These are phyloP conservation scores for Phragmatobia fuliginosa DNA, from an alignment of 2,888 invertebrate genomes.

Conservation along the genomic window DNA sequence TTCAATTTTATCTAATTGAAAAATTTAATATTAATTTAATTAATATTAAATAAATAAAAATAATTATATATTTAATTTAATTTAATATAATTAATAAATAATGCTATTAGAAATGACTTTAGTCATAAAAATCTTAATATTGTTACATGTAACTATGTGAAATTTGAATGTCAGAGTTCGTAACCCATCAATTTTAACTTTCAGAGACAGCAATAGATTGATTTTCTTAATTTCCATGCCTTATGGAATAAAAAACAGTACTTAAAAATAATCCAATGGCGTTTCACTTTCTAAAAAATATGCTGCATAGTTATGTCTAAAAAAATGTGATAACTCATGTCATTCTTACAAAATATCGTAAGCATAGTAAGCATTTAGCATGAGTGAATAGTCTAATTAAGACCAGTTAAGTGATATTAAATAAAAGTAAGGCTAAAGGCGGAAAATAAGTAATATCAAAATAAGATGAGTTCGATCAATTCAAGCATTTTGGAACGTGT, in stretches of 20 bases:
- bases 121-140: background rate
- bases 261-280: no score
- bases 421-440: no score
- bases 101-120: background rate
- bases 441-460: no score
- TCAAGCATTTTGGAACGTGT: background rate
- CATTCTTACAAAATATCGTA: background rate
- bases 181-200: background rate
- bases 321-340: no score
- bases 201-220: background rate
- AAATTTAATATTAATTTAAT: no score
- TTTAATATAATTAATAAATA: no score
- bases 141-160: background rate
- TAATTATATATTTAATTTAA: no score
- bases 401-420: no score
- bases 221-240: background rate
- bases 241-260: background rate
- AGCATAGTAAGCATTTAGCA: background rate
- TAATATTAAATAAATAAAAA: no score
- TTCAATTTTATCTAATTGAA: no score
- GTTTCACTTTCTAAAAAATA: no score
- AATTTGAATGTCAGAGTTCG: background rate
- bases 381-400: background rate
- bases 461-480: background rate
- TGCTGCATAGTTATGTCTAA: no score